Evolutionary conservation across 1,140 invertebrate species (phyloP).

Genomic region (Papilio aristodemus): DNA sequence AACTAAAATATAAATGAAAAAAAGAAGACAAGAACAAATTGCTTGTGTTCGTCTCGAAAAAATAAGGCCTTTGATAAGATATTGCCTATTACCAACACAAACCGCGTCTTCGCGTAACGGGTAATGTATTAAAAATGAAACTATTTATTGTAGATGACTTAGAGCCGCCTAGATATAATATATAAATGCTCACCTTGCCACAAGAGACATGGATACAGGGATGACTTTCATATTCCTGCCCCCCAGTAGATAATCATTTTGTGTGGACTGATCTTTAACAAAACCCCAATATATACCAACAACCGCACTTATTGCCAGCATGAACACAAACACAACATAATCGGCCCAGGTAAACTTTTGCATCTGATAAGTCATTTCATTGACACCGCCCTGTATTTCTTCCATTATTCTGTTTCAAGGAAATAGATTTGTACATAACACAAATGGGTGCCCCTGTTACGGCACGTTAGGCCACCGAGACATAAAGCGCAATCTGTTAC

Average conservation of each 20-base stretch:
- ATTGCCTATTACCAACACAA: too few relatives aligned
- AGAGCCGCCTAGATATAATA: background rate
- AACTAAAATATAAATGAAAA: too few relatives aligned
- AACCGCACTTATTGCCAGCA: conserved; percentile 85
- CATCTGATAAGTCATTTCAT: conserved; percentile 66
- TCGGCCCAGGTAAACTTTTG: conserved; percentile 84
- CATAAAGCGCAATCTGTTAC: conserved; percentile 69
- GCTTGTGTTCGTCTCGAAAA: too few relatives aligned
- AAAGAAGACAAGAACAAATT: too few relatives aligned
- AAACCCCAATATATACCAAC: conserved; percentile 87
- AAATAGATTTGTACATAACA: conserved; percentile 35
- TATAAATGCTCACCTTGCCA: conserved; percentile 82
- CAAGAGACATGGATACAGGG: conserved; percentile 88
- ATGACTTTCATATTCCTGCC: conserved; percentile 89
- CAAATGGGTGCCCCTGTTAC: conserved; percentile 52
- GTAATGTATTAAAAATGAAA: too few relatives aligned
- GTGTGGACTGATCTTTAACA: conserved; percentile 82
- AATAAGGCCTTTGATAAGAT: too few relatives aligned
- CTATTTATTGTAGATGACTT: too few relatives aligned
- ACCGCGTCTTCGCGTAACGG: too few relatives aligned
- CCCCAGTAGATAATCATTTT: conserved; percentile 88
- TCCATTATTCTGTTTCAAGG: conserved; percentile 46
- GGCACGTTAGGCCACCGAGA: conserved; percentile 50
- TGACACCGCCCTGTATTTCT: conserved; percentile 44
- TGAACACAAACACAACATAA: conserved; percentile 86